Conservation (phyloP, 2,888 invertebrate genomes). For the Cynaeus angustus region DNA sequence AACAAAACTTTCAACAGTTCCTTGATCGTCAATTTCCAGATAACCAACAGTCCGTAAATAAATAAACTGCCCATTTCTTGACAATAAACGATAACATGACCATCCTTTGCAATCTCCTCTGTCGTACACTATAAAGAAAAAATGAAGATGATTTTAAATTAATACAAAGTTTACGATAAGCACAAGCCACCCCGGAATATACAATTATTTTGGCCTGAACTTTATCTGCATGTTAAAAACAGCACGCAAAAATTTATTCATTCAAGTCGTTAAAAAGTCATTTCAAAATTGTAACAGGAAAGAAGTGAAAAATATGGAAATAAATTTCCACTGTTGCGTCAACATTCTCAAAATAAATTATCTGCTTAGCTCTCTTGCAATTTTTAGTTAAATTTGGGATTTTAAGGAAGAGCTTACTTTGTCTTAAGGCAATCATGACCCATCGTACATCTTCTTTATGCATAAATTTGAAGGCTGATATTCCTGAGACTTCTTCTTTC, state of each 20-base stretch:
- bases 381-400: too few relatives aligned
- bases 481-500: constrained; percentile 91
- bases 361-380: too few relatives aligned
- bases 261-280: too few relatives aligned
- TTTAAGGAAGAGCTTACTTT: constrained; percentile 78
- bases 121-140: constrained; percentile 82
- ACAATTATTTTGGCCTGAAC: not conserved
- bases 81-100: constrained; percentile 89
- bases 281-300: too few relatives aligned
- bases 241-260: too few relatives aligned
- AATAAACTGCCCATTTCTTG: constrained; percentile 88
- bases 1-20: constrained; percentile 88
- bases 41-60: constrained; percentile 89
- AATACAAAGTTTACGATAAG: too few relatives aligned
- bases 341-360: too few relatives aligned
- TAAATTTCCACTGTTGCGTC: too few relatives aligned
- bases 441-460: constrained; percentile 91
- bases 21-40: constrained; percentile 86
- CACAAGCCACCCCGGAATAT: too few relatives aligned
- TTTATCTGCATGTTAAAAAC: too few relatives aligned
- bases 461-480: constrained; percentile 92
- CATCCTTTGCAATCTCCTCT: constrained; percentile 87
- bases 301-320: too few relatives aligned
- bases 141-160: not conserved
- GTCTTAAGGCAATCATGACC: constrained; percentile 89